Evolutionary conservation across 1,140 invertebrate genomes (phyloP).

Genomic region (Heliconius eleuchia): DNA sequence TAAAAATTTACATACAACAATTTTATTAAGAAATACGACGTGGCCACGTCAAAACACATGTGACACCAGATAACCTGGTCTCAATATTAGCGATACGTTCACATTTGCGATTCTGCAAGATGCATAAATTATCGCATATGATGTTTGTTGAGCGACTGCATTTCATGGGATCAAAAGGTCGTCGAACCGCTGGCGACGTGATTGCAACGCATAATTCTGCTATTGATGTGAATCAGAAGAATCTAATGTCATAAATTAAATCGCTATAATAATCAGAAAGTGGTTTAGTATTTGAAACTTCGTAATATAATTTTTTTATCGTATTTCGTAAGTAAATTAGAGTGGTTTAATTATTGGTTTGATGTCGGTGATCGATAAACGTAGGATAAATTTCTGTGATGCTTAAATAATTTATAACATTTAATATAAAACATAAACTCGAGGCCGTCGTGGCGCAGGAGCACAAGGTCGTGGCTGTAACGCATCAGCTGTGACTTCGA

Average conservation of each 20-base stretch:
- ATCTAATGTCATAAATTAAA: not conserved
- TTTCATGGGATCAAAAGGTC: constrained; percentile 35
- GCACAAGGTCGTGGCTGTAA: too few relatives aligned
- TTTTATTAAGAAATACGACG: not conserved
- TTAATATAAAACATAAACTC: not conserved
- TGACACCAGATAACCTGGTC: constrained; percentile 43
- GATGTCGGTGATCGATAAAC: not conserved
- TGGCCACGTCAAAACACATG: constrained; percentile 10
- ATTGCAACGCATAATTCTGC: constrained; percentile 9
- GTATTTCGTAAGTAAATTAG: not conserved
- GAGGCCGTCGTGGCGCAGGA: too few relatives aligned
- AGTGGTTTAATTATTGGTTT: not conserved
- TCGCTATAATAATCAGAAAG: not conserved
- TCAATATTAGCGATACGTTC: constrained; percentile 31
- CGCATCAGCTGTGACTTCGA: too few relatives aligned
- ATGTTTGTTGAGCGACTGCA: constrained; percentile 31
- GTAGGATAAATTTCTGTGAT: not conserved
- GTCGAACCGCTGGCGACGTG: constrained; percentile 27
- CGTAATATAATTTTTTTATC: not conserved
- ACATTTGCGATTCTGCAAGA: constrained; percentile 35
- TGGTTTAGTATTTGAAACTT: not conserved
- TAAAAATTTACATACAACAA: not conserved
- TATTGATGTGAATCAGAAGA: not conserved
- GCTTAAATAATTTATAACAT: not conserved
- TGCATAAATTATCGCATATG: constrained; percentile 43